These are phyloP conservation scores for Cosmia trapezina DNA, from an alignment of 2,888 invertebrate genomes.

Conservation along the genomic window DNA sequence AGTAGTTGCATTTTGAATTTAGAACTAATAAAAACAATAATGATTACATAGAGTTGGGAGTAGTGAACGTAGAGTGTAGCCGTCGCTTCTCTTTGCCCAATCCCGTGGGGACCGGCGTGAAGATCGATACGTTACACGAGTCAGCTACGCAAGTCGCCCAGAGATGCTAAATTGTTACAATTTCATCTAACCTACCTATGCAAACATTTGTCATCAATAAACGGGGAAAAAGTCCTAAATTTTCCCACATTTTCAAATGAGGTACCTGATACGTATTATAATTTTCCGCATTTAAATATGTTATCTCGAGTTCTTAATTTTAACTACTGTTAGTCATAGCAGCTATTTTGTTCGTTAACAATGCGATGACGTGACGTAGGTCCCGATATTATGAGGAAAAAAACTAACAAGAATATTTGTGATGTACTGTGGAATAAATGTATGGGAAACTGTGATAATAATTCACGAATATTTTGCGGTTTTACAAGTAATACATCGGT, in stretches of 20 bases:
- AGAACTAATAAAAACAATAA: slow-evolving; percentile 16
- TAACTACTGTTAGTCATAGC: slow-evolving; percentile 28
- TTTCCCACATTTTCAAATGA: not conserved
- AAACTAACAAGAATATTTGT: slow-evolving; percentile 42
- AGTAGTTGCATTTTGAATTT: slow-evolving; percentile 11
- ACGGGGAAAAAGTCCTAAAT: not conserved
- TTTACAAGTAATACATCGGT: slow-evolving; percentile 27
- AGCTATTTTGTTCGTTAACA: slow-evolving; percentile 39
- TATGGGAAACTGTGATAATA: not conserved
- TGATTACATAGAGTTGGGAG: slow-evolving; percentile 30
- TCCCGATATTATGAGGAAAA: slow-evolving; percentile 57
- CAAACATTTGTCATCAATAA: slow-evolving; percentile 2
- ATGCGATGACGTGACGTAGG: slow-evolving; percentile 41
- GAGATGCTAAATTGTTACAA: slow-evolving; percentile 47
- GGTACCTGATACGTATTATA: not conserved
- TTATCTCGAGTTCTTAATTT: slow-evolving; percentile 36
- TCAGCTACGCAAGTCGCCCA: slow-evolving; percentile 50
- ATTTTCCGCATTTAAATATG: slow-evolving; percentile 16
- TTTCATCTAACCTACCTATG: slow-evolving; percentile 18
- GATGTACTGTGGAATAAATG: slow-evolving; percentile 26
- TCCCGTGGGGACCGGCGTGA: slow-evolving; percentile 58
- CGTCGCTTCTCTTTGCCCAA: slow-evolving; percentile 52
- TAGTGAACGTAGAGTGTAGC: slow-evolving; percentile 30
- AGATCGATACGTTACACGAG: slow-evolving; percentile 62
- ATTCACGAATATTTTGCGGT: slow-evolving; percentile 36